Percentiles rank a stretch among this genome's conserved stretches.
phyloP scores from a whole-genome alignment of 2,113 vertebrate species.

The Rhinoderma darwinii region DNA sequence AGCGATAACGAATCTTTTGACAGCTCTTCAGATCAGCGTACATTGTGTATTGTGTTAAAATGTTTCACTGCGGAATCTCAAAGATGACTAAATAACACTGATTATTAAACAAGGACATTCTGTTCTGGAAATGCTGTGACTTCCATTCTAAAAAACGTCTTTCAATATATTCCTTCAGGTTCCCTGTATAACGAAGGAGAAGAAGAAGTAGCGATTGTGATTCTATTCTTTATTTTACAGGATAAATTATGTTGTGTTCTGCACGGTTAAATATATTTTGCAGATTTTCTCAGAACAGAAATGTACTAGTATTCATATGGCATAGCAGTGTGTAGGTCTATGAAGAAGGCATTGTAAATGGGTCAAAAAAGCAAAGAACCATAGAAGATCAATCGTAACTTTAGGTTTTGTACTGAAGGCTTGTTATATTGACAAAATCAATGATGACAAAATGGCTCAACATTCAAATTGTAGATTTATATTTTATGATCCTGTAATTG shows the following conservation, averaged over 20 bases:
- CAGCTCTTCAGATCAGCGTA: neutral
- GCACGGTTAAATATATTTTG: neutral
- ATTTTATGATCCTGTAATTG: neutral
- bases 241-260: neutral
- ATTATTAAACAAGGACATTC: constrained; percentile 6
- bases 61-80: neutral
- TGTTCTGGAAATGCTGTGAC: neutral
- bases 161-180: neutral
- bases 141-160: neutral
- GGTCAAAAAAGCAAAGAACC: neutral
- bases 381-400: neutral
- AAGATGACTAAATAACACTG: neutral
- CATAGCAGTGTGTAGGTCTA: neutral
- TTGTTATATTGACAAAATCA: neutral
- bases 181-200: neutral
- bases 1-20: neutral
- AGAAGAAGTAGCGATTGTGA: neutral
- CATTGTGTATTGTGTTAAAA: too few species aligned
- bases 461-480: too few species aligned
- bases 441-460: neutral
- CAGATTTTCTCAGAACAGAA: neutral
- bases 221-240: neutral
- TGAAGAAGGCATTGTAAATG: neutral
- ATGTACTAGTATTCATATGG: neutral
- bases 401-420: neutral